Percentiles rank a stretch among this genome's conserved stretches.
Conservation (phyloP, 2,113 vertebrate genomes). For the Indicator maculatus region DNA sequence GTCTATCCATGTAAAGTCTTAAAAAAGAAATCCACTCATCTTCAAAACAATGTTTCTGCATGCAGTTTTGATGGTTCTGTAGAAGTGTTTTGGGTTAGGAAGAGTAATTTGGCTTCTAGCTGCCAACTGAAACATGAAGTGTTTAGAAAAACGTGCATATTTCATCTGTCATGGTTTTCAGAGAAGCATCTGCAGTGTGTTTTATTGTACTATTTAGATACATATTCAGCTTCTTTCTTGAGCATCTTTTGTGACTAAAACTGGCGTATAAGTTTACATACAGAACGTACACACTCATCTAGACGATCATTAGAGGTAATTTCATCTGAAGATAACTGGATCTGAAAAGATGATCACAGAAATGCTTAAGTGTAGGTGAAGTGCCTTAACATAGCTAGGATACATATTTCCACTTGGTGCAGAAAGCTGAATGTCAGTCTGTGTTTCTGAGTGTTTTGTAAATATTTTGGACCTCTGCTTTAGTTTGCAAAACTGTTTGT, state of each 20-base stretch:
- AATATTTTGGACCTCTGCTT: constrained; percentile 5
- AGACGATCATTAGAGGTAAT: neutral
- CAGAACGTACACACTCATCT: neutral
- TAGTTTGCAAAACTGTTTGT: constrained; percentile 6
- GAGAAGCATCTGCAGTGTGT: neutral
- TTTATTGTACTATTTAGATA: neutral
- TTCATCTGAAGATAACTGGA: neutral
- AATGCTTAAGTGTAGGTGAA: neutral
- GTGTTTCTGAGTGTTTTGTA: neutral
- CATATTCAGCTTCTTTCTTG: neutral
- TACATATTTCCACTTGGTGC: neutral
- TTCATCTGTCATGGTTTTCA: neutral
- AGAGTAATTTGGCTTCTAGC: neutral
- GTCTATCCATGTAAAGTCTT: neutral
- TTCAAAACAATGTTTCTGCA: neutral
- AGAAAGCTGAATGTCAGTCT: neutral
- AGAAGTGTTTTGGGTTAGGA: neutral
- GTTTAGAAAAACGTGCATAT: neutral
- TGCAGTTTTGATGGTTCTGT: neutral
- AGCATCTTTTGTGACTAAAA: neutral
- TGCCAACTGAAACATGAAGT: constrained; percentile 15
- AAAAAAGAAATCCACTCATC: neutral
- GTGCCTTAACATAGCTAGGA: neutral
- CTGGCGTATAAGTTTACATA: neutral
- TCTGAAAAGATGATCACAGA: neutral